Conservation (phyloP, 1,140 invertebrate species). For the Caenorhabditis briggsae region DNA sequence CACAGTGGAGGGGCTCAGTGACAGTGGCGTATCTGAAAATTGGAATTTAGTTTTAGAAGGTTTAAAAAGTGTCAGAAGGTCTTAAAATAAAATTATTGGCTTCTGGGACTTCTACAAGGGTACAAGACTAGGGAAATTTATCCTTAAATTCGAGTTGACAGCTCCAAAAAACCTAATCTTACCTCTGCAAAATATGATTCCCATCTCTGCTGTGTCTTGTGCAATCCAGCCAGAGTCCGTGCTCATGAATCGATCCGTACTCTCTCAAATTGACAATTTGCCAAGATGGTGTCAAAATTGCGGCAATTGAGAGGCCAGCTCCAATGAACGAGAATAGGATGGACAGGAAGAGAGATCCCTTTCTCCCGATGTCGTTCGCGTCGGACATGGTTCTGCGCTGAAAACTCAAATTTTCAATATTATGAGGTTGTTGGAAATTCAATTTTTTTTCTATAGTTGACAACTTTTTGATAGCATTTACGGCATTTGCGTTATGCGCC, state of each 20-base stretch:
- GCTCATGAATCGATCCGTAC: conserved; percentile 77
- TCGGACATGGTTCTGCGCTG: conserved; percentile 56
- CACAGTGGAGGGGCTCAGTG: conserved; percentile 76
- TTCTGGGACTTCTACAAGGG: no score
- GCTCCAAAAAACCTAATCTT: neutral
- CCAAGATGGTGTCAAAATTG: conserved; percentile 76
- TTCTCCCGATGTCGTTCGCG: conserved; percentile 68
- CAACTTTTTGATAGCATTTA: no score
- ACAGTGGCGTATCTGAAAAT: conserved; percentile 74
- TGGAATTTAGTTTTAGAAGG: neutral
- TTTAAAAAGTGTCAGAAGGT: neutral
- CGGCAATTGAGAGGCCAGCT: conserved; percentile 76
- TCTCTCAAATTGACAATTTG: conserved; percentile 77
- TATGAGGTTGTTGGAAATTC: neutral
- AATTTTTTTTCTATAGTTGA: no score
- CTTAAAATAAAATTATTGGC: neutral
- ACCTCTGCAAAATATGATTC: conserved; percentile 74
- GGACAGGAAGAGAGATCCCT: conserved; percentile 70
- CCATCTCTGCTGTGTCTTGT: conserved; percentile 75
- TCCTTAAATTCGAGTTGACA: no score
- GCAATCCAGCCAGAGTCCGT: conserved; percentile 77
- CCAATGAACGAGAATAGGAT: conserved; percentile 74
- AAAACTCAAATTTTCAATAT: no score
- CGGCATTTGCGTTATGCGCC: no score
- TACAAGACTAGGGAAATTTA: no score